Evolutionary conservation across 2,888 invertebrate genomes (phyloP).

Genomic region (Aphodius granarius): DNA sequence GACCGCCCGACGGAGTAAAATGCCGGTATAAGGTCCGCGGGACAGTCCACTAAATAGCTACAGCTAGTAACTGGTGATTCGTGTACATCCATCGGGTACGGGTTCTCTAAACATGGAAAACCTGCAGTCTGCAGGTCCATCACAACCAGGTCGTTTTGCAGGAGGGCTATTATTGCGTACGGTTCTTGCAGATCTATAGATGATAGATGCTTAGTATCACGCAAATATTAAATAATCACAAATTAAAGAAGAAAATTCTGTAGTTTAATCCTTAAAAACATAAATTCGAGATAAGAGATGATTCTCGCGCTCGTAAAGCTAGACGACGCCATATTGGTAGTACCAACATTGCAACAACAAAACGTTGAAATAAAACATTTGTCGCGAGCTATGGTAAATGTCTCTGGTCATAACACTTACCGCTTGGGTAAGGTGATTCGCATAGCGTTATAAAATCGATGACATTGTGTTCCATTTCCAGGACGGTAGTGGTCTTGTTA

Average conservation of each 20-base stretch:
- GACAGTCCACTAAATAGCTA: slow-evolving; percentile 96
- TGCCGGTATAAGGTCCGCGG: slow-evolving; percentile 96
- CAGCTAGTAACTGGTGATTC: slow-evolving; percentile 98
- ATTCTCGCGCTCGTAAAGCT: too few relatives aligned
- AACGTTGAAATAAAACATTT: neutral
- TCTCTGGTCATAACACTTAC: slow-evolving; percentile 57
- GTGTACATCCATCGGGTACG: slow-evolving; percentile 99
- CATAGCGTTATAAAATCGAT: slow-evolving; percentile 96
- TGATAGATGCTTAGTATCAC: too few relatives aligned
- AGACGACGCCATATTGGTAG: too few relatives aligned
- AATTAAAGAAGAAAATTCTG: too few relatives aligned
- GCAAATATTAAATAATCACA: too few relatives aligned
- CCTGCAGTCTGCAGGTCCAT: slow-evolving; percentile 94
- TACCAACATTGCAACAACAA: neutral
- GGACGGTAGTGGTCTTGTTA: slow-evolving; percentile 93
- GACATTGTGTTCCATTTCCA: slow-evolving; percentile 99
- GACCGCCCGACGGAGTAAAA: slow-evolving; percentile 92
- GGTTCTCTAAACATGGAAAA: slow-evolving; percentile 99
- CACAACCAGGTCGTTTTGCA: slow-evolving; percentile 97
- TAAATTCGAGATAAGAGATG: too few relatives aligned
- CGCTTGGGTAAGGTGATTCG: slow-evolving; percentile 91
- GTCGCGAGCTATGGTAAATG: neutral
- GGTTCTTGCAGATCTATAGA: slow-evolving; percentile 97
- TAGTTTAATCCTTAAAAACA: too few relatives aligned
- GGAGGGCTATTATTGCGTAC: slow-evolving; percentile 94